A percentile compares a stretch with the other conserved stretches of the same genome.
Conservation (phyloP, 2,797 vertebrate species). For the Microhierax caerulescens region DNA sequence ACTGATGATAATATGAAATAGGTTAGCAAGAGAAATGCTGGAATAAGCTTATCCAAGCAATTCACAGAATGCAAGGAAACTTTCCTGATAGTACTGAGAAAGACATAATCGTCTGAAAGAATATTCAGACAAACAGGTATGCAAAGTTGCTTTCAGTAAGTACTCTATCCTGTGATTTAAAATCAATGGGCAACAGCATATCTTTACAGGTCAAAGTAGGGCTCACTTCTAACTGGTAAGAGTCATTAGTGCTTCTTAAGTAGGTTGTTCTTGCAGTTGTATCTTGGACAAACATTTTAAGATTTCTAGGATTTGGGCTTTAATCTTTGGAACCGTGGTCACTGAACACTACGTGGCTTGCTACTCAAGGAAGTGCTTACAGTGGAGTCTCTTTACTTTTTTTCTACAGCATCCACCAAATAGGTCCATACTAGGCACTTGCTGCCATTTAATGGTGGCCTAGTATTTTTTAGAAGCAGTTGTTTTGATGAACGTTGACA, state of each 20-base stretch:
- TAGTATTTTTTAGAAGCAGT: not conserved
- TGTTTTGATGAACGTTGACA: not conserved
- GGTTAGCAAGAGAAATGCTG: not conserved
- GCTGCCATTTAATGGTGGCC: not conserved
- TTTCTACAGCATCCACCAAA: not conserved
- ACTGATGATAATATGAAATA: not conserved
- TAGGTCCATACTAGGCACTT: not conserved
- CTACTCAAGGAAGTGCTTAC: not conserved
- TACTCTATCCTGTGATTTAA: not conserved
- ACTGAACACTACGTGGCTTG: not conserved
- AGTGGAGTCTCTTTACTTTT: not conserved
- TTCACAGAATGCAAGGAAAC: not conserved
- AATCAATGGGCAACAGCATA: not conserved
- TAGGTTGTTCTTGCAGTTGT: not conserved
- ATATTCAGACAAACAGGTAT: not conserved
- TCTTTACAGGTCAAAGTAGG: not conserved
- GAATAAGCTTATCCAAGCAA: not conserved
- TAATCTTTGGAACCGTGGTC: not conserved
- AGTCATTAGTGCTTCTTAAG: not conserved
- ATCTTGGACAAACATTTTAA: not conserved
- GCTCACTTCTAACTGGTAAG: not conserved
- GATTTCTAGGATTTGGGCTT: not conserved
- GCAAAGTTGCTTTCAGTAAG: not conserved
- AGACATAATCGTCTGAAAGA: not conserved
- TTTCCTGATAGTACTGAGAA: not conserved